These are phyloP conservation scores for Tautogolabrus adspersus DNA, from an alignment of 2,113 vertebrate species.

Conservation along the genomic window DNA sequence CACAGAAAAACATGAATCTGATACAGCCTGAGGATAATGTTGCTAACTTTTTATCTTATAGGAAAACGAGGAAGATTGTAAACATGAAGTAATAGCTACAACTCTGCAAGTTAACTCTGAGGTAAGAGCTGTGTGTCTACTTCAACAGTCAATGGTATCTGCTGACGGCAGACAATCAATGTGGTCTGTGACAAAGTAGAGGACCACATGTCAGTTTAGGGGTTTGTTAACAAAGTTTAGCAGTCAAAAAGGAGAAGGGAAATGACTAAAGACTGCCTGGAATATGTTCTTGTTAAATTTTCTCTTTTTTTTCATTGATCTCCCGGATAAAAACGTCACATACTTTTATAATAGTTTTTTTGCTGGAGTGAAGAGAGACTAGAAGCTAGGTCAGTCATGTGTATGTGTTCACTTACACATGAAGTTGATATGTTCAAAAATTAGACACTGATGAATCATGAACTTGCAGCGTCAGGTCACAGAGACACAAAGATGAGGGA, in stretches of 20 bases:
- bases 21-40: no score
- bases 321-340: neutral
- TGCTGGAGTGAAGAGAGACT: neutral
- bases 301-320: neutral
- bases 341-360: neutral
- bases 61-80: neutral
- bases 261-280: neutral
- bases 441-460: neutral
- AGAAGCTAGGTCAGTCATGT: neutral
- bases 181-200: constrained; percentile 27
- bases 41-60: no score
- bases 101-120: constrained; percentile 6
- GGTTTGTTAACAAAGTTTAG: neutral
- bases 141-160: constrained; percentile 33
- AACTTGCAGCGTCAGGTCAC: neutral
- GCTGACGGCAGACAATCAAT: constrained; percentile 42
- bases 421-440: neutral
- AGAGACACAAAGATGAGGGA: neutral
- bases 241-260: fast-evolving
- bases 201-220: constrained; percentile 36
- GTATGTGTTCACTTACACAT: neutral
- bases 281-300: neutral
- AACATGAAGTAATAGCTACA: neutral
- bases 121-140: constrained; percentile 30
- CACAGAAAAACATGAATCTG: no score